Conservation (phyloP, 2,888 invertebrate species). For the Hyppa rectilinea region DNA sequence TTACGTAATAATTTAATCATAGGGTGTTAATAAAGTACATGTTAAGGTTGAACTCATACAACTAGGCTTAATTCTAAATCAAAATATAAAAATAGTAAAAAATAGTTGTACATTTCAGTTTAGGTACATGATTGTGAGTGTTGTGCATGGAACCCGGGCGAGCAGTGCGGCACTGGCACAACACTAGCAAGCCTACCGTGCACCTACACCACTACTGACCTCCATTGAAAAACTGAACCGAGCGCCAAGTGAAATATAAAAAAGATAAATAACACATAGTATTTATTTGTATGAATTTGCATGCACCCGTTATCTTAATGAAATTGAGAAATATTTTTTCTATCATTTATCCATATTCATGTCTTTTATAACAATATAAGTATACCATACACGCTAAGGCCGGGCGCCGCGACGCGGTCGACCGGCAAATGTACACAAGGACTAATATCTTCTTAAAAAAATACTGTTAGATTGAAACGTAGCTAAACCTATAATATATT, state of each 20-base stretch:
- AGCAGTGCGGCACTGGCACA: conserved; percentile 27
- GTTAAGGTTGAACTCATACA: conserved; percentile 88
- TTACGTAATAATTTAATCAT: conserved; percentile 85
- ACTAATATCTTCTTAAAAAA: conserved; percentile 91
- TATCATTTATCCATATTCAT: conserved; percentile 88
- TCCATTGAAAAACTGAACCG: conserved; percentile 88
- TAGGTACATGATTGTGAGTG: conserved; percentile 85
- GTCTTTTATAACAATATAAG: conserved; percentile 89
- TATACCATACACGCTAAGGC: conserved; percentile 88
- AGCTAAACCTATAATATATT: conserved; percentile 88
- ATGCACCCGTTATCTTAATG: conserved; percentile 90
- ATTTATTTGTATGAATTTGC: conserved; percentile 88
- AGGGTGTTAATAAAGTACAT: conserved; percentile 86
- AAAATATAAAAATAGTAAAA: conserved; percentile 91
- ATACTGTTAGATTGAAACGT: conserved; percentile 91
- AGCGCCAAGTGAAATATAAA: conserved; percentile 89
- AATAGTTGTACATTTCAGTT: conserved; percentile 88
- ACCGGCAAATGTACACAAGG: conserved; percentile 88
- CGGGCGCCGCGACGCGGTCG: conserved; percentile 83
- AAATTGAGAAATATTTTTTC: conserved; percentile 89
- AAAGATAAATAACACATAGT: conserved; percentile 90
- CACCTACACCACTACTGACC: conserved; percentile 70
- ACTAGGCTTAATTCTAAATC: conserved; percentile 90
- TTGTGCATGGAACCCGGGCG: conserved; percentile 81
- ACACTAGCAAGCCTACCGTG: conserved; percentile 72